Evolutionary conservation across 2,888 invertebrate genomes (phyloP), one percentile per base, ranked within the genome.

Genomic region (Spilosoma lubricipeda): DNA sequence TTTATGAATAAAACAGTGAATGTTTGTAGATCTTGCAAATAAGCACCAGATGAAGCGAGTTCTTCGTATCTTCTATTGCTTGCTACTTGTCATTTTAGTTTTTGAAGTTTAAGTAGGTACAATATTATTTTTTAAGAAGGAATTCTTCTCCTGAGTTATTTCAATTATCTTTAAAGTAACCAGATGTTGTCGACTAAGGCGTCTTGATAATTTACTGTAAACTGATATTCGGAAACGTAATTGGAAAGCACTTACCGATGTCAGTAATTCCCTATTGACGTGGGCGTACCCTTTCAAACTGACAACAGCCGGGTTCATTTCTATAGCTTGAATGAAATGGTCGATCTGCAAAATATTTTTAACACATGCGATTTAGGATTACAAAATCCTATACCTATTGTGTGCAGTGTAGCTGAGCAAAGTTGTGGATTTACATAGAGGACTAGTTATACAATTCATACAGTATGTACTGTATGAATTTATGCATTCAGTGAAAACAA

Each of bases 271-370:
- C 73, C 97, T 95, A 87, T 97, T 97, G 33, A 97, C 97, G 80
- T 97, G 91, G 1, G 96, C 96, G 83, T 97, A 97, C 39, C 97
- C 97, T 85, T 96, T 96, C 68, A 97, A 90, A 45, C 97, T 97
- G 1, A 97, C 97, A 30, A 97, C 96, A 0, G 97, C 97, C 9
- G 97, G 97, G 88, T 97, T 97, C 96, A 97, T 96, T 89, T 97
- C 96, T 70, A 97, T 97, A 0, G 97, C 97, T 82, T 96, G 96
- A 79, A 97, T 96, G 90, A 97, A 97, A 77, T 97, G 94, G 88
- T 97, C 97, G 81, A 97, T 96, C 97, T 97, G 88, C 30, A 75
- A 76, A 70, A 75, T 65, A 65, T 45, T 63, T n/a, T 18, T 5
- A 23, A 52, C 11, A 23, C 1, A n/a, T n/a, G 3, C 45, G 30